A percentile compares a stretch with the other conserved stretches of the same genome.
phyloP scores from a whole-genome alignment of 2,888 invertebrate species.

The Strigamia transsilvanica region DNA sequence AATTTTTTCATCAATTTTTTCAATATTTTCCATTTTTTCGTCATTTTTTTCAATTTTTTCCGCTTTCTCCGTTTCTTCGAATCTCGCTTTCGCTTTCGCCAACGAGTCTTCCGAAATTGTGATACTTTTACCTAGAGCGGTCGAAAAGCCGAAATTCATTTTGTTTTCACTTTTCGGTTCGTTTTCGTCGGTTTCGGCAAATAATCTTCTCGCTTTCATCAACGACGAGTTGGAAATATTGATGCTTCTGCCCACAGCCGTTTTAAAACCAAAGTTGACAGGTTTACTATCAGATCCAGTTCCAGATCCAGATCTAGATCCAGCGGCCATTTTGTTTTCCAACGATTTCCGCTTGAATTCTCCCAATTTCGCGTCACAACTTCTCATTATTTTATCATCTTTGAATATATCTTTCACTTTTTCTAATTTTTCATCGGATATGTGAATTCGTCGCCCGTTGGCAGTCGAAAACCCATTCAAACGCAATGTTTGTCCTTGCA shows the following conservation, averaged over 20 bases:
- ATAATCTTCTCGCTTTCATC: conserved; percentile 16
- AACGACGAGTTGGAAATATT: conserved; percentile 3
- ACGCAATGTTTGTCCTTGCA: no score
- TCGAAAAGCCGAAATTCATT: neutral
- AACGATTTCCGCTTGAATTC: no score
- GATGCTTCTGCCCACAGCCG: conserved; percentile 27
- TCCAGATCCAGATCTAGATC: no score
- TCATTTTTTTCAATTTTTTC: conserved; percentile 54
- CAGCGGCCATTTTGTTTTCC: no score
- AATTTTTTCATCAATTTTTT: no score
- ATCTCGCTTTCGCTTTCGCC: neutral
- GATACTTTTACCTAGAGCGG: neutral
- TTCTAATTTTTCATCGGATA: conserved; percentile 60
- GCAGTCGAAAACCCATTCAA: conserved; percentile 62
- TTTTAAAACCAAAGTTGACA: neutral
- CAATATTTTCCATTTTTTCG: neutral
- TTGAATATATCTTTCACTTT: conserved; percentile 50
- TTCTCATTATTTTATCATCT: conserved; percentile 57
- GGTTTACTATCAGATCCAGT: no score
- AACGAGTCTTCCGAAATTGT: conserved; percentile 13
- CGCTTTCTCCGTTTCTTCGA: conserved; percentile 57
- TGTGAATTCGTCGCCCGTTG: conserved; percentile 63
- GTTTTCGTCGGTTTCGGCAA: conserved; percentile 56
- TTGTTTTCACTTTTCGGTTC: neutral
- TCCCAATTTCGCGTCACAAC: neutral